Conservation (phyloP, 2,113 vertebrate genomes). For the Etia nguti region DNA sequence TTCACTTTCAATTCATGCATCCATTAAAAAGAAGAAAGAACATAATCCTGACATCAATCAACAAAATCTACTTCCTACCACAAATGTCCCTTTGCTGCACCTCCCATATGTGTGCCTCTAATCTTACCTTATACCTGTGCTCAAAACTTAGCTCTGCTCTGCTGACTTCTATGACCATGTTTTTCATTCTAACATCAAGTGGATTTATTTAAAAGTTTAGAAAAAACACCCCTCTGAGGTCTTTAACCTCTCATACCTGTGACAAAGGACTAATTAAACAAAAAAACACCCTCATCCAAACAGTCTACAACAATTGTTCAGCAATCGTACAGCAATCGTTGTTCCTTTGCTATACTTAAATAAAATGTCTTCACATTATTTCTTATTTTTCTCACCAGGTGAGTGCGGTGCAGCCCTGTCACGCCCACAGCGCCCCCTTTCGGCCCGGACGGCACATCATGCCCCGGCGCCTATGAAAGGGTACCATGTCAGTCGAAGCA, state of each 20-base stretch:
- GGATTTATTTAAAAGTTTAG: neutral
- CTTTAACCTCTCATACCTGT: neutral
- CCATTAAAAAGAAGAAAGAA: neutral
- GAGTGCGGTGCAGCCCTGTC: slow-evolving; percentile 75
- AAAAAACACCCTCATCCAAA: neutral
- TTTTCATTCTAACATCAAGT: neutral
- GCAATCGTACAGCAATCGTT: too few species aligned
- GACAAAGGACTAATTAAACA: neutral
- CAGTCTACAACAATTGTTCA: neutral
- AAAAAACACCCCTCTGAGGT: neutral
- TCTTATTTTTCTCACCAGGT: slow-evolving; percentile 51
- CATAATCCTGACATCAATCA: slow-evolving; percentile 17
- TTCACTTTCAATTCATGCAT: slow-evolving; percentile 9
- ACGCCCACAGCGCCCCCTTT: slow-evolving; percentile 79
- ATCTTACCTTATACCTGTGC: neutral
- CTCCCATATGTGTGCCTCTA: neutral
- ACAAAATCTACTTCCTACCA: neutral
- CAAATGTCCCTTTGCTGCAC: neutral
- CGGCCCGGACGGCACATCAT: slow-evolving; percentile 78
- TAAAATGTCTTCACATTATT: neutral
- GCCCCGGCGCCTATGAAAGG: slow-evolving; percentile 88
- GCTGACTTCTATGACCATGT: neutral
- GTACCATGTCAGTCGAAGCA: slow-evolving; percentile 95
- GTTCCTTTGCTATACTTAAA: neutral
- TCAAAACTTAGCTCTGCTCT: neutral